Base-by-base conservation (phyloP, 2,797 vertebrate genomes). In the Mallotus villosus region DNA sequence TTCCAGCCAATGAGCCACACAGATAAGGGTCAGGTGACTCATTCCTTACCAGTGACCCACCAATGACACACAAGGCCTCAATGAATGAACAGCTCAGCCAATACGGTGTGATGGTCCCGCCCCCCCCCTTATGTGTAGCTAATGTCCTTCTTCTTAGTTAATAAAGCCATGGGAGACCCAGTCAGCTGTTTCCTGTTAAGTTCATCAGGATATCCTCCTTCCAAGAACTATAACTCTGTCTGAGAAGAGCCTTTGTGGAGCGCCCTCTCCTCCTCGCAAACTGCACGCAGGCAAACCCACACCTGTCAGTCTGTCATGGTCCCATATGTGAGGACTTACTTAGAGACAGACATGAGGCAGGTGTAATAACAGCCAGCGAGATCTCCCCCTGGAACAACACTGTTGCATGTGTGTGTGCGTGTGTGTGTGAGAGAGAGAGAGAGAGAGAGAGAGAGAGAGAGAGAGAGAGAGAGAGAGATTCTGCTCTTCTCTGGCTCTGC, bases 151-250 rank as follows among this genome's bases (percentile, higher is more conserved):
- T 77, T 61, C 67, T 81, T 70, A 73, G 66, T 76, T 61, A 66
- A 86, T 85, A 78, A 89, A 87, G 82, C 77, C 82, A 77, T 86
- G 78, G 77, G 78, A 74, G 67, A 79, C 63, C 67, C 58, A 86
- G 89, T 90, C 86, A 90, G 82, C 81, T 86, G 86, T 82, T 86
- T 86, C 82, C 85, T 74, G 73, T 74, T 75, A 80, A 74, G 46
- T 70, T 83, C 75, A 78, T 82, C 76, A 84, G 85, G 86, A 91
- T 88, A 89, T 92, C 84, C 84, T 87, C 78, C 85, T 90, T 62
- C 53, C 86, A 70, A 68, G 78, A 71, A 75, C 81, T 84, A 62
- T 85, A 73, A 74, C 71, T 81, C 75, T 67, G 55, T 55, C 78
- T 78, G 73, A 87, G 71, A 80, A 82, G 71, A 69, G 60, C 80